phyloP scores from a whole-genome alignment of 2,113 vertebrate genomes.

The Urocynchramus pylzowi region DNA sequence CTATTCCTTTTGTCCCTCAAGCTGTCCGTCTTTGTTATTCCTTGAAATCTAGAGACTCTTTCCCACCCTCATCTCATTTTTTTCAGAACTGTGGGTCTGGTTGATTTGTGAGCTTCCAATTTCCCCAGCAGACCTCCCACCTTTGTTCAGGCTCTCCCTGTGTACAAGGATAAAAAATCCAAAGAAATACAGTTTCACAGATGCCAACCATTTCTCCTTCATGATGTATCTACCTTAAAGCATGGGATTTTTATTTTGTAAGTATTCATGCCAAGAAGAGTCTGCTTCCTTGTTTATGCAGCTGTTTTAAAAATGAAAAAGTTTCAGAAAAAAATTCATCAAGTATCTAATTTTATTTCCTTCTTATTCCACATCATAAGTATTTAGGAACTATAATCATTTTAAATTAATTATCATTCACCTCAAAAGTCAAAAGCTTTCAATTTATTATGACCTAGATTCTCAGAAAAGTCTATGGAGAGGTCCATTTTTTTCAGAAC shows the following conservation, averaged over 20 bases:
- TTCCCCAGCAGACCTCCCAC: neutral
- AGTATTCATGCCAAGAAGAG: neutral
- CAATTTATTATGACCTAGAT: neutral
- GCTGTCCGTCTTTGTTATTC: neutral
- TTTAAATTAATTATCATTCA: neutral
- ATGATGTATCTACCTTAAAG: neutral
- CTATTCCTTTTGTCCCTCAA: neutral
- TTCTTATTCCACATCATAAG: neutral
- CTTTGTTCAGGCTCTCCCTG: neutral
- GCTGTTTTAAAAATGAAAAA: neutral
- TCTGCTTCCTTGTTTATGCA: neutral
- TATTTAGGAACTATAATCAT: neutral
- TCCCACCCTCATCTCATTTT: neutral
- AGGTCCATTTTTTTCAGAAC: neutral
- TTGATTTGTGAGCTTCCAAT: neutral
- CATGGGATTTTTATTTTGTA: neutral
- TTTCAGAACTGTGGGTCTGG: neutral
- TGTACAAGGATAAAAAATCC: neutral
- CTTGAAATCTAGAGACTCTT: neutral
- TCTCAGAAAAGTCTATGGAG: neutral
- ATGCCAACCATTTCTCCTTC: neutral
- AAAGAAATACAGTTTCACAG: neutral
- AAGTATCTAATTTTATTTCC: neutral
- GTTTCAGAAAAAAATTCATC: neutral
- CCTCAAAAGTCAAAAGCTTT: neutral